Evolutionary conservation across 1,140 invertebrate genomes (phyloP), one percentile per base, ranked within the genome.

Genomic region (Drosophila mayri): DNA sequence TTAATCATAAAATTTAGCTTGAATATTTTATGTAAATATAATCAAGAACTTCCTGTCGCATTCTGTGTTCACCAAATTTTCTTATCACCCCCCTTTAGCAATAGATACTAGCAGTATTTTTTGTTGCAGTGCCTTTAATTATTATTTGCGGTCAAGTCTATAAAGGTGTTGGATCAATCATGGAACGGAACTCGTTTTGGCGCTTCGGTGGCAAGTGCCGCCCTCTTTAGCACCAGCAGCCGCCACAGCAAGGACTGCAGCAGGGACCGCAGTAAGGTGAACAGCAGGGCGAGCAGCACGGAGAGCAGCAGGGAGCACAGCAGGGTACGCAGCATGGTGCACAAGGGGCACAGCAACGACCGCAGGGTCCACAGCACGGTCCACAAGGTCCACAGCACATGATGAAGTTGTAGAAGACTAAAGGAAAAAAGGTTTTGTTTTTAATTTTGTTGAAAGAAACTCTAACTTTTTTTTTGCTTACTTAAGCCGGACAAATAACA

Each of bases 351-450:
- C 71, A 54, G 35, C 65, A 47, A 11, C 46, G 55, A 14, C 71
- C 76, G 20, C 68, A 79, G 1, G 62, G 58, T 3, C 52, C 65
- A 22, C 57, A 79, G 37, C 78, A 73, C 11, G 73, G 28, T 35
- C 60, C 67, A 35, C 73, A 43, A 28, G 44, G 44, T 50, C 58
- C 57, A 32, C 55, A 47, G 11, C 64, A 74, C 44, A 82, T 77
- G 55, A 66, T 65, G 57, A 44, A 41, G 68, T 37, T 37, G 41
- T 12, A 44, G 9, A 30, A 50, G 41, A n/a, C 80, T 28, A 68
- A 44, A 40, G 14, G 10, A 10, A 10, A 18, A 62, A 25, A 41
- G 52, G 18, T 32, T 9, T 20, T n/a, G 8, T 28, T 37, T 30
- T 20, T 0, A 10, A 10, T 35, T 35, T 35, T 35, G 11, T 35